A percentile compares a stretch with the other conserved stretches of the same genome.
Conservation (phyloP, 2,113 vertebrate genomes). For the Ammospiza nelsoni region DNA sequence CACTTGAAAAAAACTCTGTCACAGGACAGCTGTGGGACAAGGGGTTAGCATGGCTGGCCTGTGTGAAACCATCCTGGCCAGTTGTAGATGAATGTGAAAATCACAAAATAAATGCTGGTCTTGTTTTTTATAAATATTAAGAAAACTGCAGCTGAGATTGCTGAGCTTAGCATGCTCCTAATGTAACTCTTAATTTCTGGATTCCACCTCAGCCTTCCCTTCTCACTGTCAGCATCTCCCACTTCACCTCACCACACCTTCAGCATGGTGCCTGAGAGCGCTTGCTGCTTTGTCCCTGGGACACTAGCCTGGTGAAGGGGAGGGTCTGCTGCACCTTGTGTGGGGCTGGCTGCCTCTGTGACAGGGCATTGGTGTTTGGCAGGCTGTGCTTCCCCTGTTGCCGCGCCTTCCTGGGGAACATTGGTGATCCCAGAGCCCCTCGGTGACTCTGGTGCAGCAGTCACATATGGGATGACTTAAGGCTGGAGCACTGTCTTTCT, state of each 20-base stretch:
- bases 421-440: not conserved
- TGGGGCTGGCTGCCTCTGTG: not conserved
- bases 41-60: not conserved
- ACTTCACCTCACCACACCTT: not conserved
- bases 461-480: not conserved
- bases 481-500: constrained; percentile 34
- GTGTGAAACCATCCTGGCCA: accelerated
- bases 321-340: not conserved
- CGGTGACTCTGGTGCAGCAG: accelerated
- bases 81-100: not conserved
- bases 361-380: accelerated
- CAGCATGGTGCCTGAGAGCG: accelerated
- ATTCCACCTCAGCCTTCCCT: not conserved
- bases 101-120: not conserved
- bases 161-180: not conserved
- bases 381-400: not conserved
- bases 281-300: not conserved
- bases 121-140: not conserved
- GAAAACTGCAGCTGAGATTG: not conserved
- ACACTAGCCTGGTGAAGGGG: not conserved
- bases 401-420: accelerated
- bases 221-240: not conserved
- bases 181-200: not conserved
- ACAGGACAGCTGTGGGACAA: not conserved
- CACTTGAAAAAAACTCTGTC: not conserved